Conservation (phyloP, 2,113 vertebrate genomes). For the Leptobrachium leishanense region DNA sequence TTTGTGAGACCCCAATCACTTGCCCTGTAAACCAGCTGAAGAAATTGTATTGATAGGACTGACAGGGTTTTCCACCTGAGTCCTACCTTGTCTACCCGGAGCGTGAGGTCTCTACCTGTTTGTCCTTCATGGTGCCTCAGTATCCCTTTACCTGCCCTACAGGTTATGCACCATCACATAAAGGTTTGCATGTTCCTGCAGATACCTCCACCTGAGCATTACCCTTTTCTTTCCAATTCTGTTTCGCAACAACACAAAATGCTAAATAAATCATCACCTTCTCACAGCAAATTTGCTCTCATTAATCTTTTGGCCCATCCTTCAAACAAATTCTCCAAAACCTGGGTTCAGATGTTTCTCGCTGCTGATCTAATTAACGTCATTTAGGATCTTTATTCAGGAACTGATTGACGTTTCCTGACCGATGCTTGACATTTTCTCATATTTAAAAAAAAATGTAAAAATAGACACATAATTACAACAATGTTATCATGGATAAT, state of each 20-base stretch:
- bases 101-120: no score
- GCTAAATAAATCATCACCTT: constrained; percentile 7
- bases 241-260: background rate
- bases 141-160: no score
- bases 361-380: constrained; percentile 4
- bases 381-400: background rate
- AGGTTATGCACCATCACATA: no score
- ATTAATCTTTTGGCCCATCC: constrained; percentile 13
- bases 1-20: no score
- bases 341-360: background rate
- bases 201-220: no score
- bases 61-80: no score
- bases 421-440: constrained; percentile 10
- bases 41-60: no score
- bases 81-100: no score
- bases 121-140: no score
- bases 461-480: constrained; percentile 24
- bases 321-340: background rate
- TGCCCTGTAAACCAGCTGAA: no score
- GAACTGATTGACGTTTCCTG: constrained; percentile 13
- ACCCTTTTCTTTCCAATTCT: no score
- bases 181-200: no score
- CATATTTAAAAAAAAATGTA: background rate
- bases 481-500: constrained; percentile 20
- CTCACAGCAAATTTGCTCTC: background rate